Base-by-base conservation (phyloP, 2,888 invertebrate species). In the Meteorus cinctellus region DNA sequence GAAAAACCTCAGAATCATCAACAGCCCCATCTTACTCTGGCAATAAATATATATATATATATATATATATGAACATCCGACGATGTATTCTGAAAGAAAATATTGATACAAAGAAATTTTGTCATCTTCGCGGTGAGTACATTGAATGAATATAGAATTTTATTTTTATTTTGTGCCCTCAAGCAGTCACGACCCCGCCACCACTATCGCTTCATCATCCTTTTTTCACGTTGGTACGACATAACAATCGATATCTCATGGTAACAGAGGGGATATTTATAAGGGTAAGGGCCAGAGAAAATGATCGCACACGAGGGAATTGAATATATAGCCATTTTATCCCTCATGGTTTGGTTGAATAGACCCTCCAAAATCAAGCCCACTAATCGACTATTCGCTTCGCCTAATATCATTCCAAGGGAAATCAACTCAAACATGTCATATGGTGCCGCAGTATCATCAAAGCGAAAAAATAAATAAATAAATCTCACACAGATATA, bases 331-430 rank as follows among this genome's bases (percentile, higher is more conserved):
- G 41, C 27, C 29, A 55, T 62, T 48, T 62, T 62, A 72, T 72
- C 72, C 72, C 55, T 55, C 55, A 19, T 55, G 55, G 19, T 55
- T 45, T 45, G 63, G 41, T 41, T 29, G 45, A 16, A 27, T 62
- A 62, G 31, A 72, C 72, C 63, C 29, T 55, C n/a, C 72, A 62
- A 72, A 72, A 72, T 72, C 72, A 63, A 72, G 63, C 63, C 16
- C 63, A 72, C 72, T 72, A 72, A 72, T 72, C 72, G 63, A 72
- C 63, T 62, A 31, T 45, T 72, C 63, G 60, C 60, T 70, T 41
- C 45, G 36, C 48, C 62, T 62, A 41, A 65, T 72, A 62, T 72
- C 72, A 62, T 45, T 62, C 48, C 34, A 63, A 62, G 45, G 48
- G 48, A 48, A 48, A 72, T 63, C 63, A 71, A 71, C 34, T 59